Percentiles rank a stretch among this genome's conserved stretches.
Conservation (phyloP, 2,113 vertebrate species). For the Anguilla rostrata region DNA sequence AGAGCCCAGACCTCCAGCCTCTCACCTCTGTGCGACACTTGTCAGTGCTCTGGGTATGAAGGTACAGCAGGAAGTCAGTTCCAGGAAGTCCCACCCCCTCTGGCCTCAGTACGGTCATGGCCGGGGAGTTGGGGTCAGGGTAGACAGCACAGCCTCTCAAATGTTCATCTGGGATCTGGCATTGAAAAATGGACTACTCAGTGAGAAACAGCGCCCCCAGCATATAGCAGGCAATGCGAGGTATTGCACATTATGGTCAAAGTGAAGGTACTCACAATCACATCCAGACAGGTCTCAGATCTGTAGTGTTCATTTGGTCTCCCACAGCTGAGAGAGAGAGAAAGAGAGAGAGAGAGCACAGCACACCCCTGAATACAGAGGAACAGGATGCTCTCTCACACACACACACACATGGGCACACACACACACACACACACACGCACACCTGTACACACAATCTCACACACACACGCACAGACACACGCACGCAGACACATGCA, state of each 20-base stretch:
- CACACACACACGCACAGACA: too few species aligned
- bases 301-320: conserved; percentile 63
- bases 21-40: conserved; percentile 67
- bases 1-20: not conserved
- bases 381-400: too few species aligned
- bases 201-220: not conserved
- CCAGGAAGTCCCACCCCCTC: conserved; percentile 69
- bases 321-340: conserved; percentile 60
- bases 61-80: conserved; percentile 78
- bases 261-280: conserved; percentile 52
- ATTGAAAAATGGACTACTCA: not conserved
- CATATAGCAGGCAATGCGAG: not conserved
- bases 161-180: conserved; percentile 71
- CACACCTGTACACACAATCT: too few species aligned
- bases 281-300: conserved; percentile 66
- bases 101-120: conserved; percentile 52
- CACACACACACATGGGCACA: too few species aligned
- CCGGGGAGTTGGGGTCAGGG: conserved; percentile 58
- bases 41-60: conserved; percentile 65
- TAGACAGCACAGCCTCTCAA: conserved; percentile 73
- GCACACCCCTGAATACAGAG: not conserved
- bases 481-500: too few species aligned
- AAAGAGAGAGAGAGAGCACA: not conserved
- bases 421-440: too few species aligned
- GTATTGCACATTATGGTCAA: not conserved